These are phyloP conservation scores for Boloria selene DNA, from an alignment of 2,888 invertebrate genomes.

Conservation along the genomic window DNA sequence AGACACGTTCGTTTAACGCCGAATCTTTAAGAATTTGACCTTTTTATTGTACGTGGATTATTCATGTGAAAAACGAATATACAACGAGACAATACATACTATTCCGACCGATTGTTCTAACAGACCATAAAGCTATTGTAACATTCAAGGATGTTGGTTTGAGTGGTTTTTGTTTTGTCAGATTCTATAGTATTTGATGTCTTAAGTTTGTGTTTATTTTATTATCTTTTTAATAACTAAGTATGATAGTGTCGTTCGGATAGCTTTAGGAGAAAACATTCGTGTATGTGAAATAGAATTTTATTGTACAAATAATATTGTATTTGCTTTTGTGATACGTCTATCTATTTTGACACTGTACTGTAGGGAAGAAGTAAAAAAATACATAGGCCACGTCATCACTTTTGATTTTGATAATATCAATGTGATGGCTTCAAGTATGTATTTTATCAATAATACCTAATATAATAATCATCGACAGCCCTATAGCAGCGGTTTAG, in stretches of 20 bases:
- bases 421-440: too few species aligned
- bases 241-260: background rate
- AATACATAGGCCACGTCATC: too few species aligned
- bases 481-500: too few species aligned
- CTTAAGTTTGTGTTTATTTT: background rate
- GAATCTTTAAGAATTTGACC: constrained; percentile 30
- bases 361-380: too few species aligned
- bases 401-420: too few species aligned
- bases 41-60: constrained; percentile 32
- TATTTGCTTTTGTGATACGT: too few species aligned
- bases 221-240: background rate
- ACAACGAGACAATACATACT: constrained; percentile 33
- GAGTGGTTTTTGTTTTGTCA: background rate
- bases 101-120: constrained; percentile 36
- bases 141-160: constrained; percentile 24
- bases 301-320: too few species aligned
- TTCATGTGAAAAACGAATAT: constrained; percentile 27
- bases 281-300: too few species aligned
- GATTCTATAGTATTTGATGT: background rate
- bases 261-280: too few species aligned
- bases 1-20: background rate
- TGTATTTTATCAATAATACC: too few species aligned
- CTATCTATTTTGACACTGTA: too few species aligned
- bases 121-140: constrained; percentile 44
- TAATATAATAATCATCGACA: too few species aligned